Evolutionary conservation across 1,140 invertebrate genomes (phyloP).

Genomic region (Drosophila ohnishii): DNA sequence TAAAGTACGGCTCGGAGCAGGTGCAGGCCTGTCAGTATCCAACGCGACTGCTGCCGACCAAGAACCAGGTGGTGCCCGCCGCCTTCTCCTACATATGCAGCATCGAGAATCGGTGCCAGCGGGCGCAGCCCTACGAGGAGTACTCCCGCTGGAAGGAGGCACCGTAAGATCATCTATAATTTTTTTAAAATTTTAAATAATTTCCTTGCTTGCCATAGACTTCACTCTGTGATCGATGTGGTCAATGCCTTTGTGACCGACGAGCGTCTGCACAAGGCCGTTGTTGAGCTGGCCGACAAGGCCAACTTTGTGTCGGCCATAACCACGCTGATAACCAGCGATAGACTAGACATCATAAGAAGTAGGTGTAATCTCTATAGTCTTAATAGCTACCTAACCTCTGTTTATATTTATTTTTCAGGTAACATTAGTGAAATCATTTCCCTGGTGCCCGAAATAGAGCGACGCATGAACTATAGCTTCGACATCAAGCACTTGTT

Average conservation of each 20-base stretch:
- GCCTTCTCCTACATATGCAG: constrained; percentile 88
- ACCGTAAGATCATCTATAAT: constrained; percentile 83
- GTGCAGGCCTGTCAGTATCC: constrained; percentile 85
- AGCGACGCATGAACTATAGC: constrained; percentile 71
- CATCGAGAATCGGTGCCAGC: constrained; percentile 86
- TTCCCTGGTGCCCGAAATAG: constrained; percentile 68
- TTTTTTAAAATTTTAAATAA: neutral
- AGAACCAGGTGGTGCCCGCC: constrained; percentile 85
- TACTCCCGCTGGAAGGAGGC: constrained; percentile 86
- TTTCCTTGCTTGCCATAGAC: constrained; percentile 48
- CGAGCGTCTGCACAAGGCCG: constrained; percentile 83
- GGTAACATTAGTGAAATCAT: constrained; percentile 69
- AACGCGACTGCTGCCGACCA: constrained; percentile 85
- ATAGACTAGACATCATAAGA: constrained; percentile 85
- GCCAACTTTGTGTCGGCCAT: constrained; percentile 85
- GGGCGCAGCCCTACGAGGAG: constrained; percentile 85
- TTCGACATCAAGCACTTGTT: constrained; percentile 79
- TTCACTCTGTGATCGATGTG: constrained; percentile 83
- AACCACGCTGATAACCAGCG: constrained; percentile 85
- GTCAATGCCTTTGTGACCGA: constrained; percentile 84
- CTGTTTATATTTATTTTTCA: constrained; percentile 10
- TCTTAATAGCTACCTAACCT: neutral
- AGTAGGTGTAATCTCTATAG: constrained; percentile 41
- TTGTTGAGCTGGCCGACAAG: constrained; percentile 85
- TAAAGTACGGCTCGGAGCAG: constrained; percentile 67